Percentiles rank a stretch among this genome's conserved stretches.
Conservation (phyloP, 2,113 vertebrate species). For the Microcebus lehilahytsara region DNA sequence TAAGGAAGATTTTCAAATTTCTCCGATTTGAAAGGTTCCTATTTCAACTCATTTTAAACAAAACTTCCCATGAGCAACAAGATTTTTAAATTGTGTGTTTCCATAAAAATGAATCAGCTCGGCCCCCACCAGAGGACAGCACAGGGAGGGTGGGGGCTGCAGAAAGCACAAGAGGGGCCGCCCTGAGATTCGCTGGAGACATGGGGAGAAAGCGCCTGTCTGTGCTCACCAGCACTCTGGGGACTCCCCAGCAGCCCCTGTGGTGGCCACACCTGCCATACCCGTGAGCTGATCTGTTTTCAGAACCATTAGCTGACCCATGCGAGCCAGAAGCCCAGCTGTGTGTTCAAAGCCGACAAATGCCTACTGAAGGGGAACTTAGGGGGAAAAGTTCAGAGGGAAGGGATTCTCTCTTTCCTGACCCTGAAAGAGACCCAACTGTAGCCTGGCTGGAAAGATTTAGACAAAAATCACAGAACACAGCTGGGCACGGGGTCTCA, state of each 20-base stretch:
- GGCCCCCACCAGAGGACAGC: not conserved
- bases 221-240: not conserved
- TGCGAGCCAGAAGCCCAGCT: not conserved
- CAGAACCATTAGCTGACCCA: not conserved
- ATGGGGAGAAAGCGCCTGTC: rapidly evolving
- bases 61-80: not conserved
- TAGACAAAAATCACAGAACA: not conserved
- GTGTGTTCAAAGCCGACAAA: not conserved
- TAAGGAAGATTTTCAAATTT: not conserved
- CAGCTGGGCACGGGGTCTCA: too few species aligned
- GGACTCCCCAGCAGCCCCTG: not conserved
- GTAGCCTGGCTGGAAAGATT: not conserved
- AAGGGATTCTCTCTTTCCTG: not conserved
- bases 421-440: not conserved
- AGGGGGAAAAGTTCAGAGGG: not conserved
- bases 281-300: not conserved
- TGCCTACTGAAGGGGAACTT: not conserved
- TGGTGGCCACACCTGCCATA: not conserved
- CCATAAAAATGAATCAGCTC: not conserved
- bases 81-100: not conserved
- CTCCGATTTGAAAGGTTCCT: slow-evolving; percentile 17
- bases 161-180: not conserved
- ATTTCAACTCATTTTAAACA: not conserved
- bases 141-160: rapidly evolving
- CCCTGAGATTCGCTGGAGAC: rapidly evolving